A percentile compares a stretch with the other conserved stretches of the same genome.
phyloP scores from a whole-genome alignment of 2,888 invertebrate genomes.

The Scaeva pyrastri region DNA sequence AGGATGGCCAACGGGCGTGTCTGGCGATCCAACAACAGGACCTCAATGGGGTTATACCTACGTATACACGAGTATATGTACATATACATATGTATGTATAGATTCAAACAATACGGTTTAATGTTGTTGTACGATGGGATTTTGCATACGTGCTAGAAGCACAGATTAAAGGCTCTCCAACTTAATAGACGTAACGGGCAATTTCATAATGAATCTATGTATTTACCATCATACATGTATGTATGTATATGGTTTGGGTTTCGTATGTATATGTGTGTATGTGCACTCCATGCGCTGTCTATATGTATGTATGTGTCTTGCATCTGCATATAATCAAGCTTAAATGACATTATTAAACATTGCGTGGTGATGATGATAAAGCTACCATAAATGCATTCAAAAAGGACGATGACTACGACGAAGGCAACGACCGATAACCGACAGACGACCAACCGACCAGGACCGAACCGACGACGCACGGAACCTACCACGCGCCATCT shows the following conservation, averaged over 20 bases:
- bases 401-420: not conserved
- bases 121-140: slow-evolving; percentile 47
- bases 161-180: slow-evolving; percentile 69
- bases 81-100: not conserved
- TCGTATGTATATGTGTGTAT: not conserved
- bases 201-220: slow-evolving; percentile 74
- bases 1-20: slow-evolving; percentile 34
- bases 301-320: not conserved
- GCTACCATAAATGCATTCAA: slow-evolving; percentile 41
- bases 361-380: slow-evolving; percentile 43
- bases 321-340: slow-evolving; percentile 46
- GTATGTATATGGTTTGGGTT: not conserved
- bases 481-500: slow-evolving; percentile 26
- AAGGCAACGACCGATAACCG: not conserved
- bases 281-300: not conserved
- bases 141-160: slow-evolving; percentile 65
- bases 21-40: slow-evolving; percentile 43
- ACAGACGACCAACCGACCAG: not conserved
- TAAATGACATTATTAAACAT: slow-evolving; percentile 64
- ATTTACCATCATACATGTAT: slow-evolving; percentile 39
- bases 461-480: not conserved
- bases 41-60: slow-evolving; percentile 43
- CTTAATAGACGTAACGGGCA: slow-evolving; percentile 73
- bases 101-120: slow-evolving; percentile 56
- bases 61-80: too few relatives aligned